Percentiles rank a stretch among this genome's conserved stretches.
Conservation (phyloP, 2,888 invertebrate species). For the Dasypogon diadema region DNA sequence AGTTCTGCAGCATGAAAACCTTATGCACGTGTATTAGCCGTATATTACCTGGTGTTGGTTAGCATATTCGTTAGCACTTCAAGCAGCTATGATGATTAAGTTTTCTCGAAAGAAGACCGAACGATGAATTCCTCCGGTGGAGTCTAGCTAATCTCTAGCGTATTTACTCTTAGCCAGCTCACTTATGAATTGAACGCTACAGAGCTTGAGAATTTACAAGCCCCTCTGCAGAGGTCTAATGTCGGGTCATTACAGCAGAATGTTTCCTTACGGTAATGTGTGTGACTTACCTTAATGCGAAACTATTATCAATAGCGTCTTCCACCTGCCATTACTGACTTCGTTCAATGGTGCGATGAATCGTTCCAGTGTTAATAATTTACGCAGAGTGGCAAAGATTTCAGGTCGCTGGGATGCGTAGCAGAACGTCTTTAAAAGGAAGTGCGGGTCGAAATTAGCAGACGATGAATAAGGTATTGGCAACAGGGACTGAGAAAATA, state of each 20-base stretch:
- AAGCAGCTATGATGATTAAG: slow-evolving; percentile 27
- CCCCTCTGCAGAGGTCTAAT: background rate
- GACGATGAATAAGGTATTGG: background rate
- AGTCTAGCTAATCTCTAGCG: background rate
- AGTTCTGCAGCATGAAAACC: slow-evolving; percentile 16
- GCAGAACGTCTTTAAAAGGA: background rate
- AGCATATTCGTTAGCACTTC: background rate
- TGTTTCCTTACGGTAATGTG: background rate
- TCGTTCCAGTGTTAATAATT: background rate
- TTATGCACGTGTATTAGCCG: slow-evolving; percentile 26
- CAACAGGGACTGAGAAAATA: background rate
- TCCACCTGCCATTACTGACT: background rate
- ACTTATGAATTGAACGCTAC: background rate
- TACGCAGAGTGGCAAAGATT: background rate
- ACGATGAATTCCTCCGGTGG: slow-evolving; percentile 38
- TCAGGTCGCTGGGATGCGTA: background rate
- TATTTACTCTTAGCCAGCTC: background rate
- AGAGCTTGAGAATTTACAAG: background rate
- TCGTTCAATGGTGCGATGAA: background rate
- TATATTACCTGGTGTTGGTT: background rate
- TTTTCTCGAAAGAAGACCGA: slow-evolving; percentile 13
- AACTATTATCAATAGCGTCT: slow-evolving; percentile 5
- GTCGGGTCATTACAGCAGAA: slow-evolving; percentile 27
- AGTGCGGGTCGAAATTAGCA: background rate
- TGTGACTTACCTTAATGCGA: slow-evolving; percentile 11